phyloP scores from a whole-genome alignment of 2,888 invertebrate species.

The Drosophila kambysellisi region DNA sequence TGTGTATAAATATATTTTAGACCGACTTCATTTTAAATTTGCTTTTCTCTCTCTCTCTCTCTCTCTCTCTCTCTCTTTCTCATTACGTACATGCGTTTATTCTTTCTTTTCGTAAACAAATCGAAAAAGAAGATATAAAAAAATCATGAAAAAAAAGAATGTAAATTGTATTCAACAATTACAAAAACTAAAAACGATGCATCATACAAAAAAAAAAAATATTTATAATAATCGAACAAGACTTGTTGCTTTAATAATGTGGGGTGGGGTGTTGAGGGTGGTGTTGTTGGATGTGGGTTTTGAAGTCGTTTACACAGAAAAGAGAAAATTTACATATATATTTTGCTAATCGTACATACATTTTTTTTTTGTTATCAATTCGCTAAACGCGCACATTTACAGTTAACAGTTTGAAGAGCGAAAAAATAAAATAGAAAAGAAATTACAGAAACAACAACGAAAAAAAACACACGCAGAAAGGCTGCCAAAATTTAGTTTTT shows the following conservation, averaged over 20 bases:
- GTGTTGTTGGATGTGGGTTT: background rate
- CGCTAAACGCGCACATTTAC: conserved; percentile 44
- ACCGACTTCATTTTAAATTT: conserved; percentile 8
- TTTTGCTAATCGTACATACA: conserved; percentile 67
- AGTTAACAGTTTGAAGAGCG: conserved; percentile 13
- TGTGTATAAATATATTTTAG: conserved; percentile 24
- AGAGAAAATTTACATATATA: conserved; percentile 51
- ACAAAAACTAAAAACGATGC: conserved; percentile 66
- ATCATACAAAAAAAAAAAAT: conserved; percentile 43
- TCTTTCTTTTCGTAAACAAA: conserved; percentile 13
- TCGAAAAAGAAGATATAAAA: conserved; percentile 11
- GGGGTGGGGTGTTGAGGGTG: background rate
- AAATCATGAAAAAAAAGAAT: conserved; percentile 23
- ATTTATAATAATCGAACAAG: conserved; percentile 34
- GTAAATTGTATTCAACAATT: conserved; percentile 35
- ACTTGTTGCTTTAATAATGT: conserved; percentile 31
- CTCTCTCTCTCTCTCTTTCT: background rate
- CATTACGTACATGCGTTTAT: conserved; percentile 43
- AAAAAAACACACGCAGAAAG: conserved; percentile 29
- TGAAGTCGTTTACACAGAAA: conserved; percentile 30
- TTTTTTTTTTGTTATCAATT: conserved; percentile 47
- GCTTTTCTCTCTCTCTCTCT: background rate
- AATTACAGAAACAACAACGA: conserved; percentile 19
- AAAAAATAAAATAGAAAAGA: conserved; percentile 9
- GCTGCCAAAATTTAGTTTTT: conserved; percentile 19